Evolutionary conservation across 2,113 vertebrate genomes (phyloP).

Genomic region (Melanocharis versteri): DNA sequence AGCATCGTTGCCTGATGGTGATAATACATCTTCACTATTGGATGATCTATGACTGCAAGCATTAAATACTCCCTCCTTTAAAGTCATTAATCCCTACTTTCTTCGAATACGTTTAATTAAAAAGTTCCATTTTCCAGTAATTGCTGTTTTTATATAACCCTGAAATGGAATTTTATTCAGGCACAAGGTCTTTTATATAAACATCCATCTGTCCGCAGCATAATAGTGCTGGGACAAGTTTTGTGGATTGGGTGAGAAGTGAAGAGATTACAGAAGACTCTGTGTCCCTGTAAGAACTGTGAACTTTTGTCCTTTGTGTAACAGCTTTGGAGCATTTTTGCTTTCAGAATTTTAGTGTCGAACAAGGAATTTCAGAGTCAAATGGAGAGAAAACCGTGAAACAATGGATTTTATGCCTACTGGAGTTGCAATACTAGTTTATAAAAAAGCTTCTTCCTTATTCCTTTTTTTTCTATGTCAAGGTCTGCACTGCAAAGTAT

Average conservation of each 20-base stretch:
- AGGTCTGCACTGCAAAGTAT: neutral
- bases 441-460: neutral
- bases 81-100: conserved; percentile 66
- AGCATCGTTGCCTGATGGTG: neutral
- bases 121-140: conserved; percentile 62
- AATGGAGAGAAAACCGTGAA: neutral
- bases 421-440: neutral
- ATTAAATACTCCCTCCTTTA: conserved; percentile 56
- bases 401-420: neutral
- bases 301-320: conserved; percentile 34
- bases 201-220: conserved; percentile 44
- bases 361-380: neutral
- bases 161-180: conserved; percentile 34
- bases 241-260: neutral
- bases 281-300: conserved; percentile 49
- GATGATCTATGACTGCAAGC: conserved; percentile 43
- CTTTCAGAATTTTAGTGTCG: conserved; percentile 18
- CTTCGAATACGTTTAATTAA: conserved; percentile 68
- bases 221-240: neutral
- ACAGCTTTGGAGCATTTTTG: neutral
- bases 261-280: neutral
- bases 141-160: conserved; percentile 54
- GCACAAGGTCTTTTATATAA: conserved; percentile 54
- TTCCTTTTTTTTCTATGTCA: neutral
- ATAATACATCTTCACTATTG: conserved; percentile 21